Evolutionary conservation across 2,888 invertebrate genomes (phyloP).

Genomic region (Dendrolimus houi): DNA sequence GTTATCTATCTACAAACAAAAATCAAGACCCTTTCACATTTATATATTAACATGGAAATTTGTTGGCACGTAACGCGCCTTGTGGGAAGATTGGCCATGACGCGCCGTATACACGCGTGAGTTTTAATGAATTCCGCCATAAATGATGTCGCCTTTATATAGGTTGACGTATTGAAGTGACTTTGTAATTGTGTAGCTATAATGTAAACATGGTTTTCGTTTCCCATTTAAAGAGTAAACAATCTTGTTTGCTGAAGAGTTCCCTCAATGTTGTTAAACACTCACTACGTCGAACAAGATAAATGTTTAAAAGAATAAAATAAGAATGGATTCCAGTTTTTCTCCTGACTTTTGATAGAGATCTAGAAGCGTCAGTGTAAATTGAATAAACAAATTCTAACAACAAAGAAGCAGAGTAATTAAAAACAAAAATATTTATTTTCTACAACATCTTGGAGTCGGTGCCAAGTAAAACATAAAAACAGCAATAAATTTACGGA

Average conservation of each 20-base stretch:
- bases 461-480: too few relatives aligned
- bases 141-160: conserved; percentile 11
- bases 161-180: conserved; percentile 21
- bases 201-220: conserved; percentile 49
- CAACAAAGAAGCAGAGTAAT: too few relatives aligned
- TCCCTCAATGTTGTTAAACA: conserved; percentile 10
- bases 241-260: conserved; percentile 35
- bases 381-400: too few relatives aligned
- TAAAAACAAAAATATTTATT: too few relatives aligned
- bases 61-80: conserved; percentile 13
- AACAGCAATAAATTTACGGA: too few relatives aligned
- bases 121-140: conserved; percentile 19
- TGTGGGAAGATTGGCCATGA: conserved; percentile 9
- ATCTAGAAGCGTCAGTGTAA: too few relatives aligned
- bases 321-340: too few relatives aligned
- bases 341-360: too few relatives aligned
- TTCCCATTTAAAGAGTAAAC: conserved; percentile 43
- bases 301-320: too few relatives aligned
- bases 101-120: conserved; percentile 8
- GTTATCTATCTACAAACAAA: too few relatives aligned
- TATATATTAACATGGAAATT: background rate
- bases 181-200: conserved; percentile 43
- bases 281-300: background rate
- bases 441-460: too few relatives aligned
- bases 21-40: too few relatives aligned